Evolutionary conservation across 2,888 invertebrate genomes (phyloP).

Genomic region (Leucozona laternaria): DNA sequence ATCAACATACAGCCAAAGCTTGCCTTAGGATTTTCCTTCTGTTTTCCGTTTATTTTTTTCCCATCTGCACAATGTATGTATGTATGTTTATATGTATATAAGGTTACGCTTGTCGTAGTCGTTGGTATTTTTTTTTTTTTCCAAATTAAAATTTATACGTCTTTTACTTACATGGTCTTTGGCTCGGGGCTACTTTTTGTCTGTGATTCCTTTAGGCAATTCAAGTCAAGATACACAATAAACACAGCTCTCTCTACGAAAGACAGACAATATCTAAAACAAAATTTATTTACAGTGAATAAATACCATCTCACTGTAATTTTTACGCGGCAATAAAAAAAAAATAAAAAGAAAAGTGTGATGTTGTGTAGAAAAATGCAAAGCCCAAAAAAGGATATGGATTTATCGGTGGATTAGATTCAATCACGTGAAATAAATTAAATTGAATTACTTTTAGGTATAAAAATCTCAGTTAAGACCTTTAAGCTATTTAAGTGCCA

Average conservation of each 20-base stretch:
- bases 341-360: conserved; percentile 1
- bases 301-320: conserved; percentile 42
- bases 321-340: conserved; percentile 26
- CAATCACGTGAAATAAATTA: conserved; percentile 55
- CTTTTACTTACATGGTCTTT: conserved; percentile 60
- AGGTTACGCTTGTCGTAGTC: conserved; percentile 30
- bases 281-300: conserved; percentile 63
- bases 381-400: conserved; percentile 29
- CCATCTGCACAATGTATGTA: not conserved
- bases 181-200: conserved; percentile 65
- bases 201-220: conserved; percentile 39
- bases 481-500: not conserved
- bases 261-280: conserved; percentile 29
- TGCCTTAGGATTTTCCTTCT: conserved; percentile 57
- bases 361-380: conserved; percentile 9
- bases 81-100: not conserved
- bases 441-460: conserved; percentile 55
- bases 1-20: conserved; percentile 55
- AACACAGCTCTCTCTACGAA: conserved; percentile 8
- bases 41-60: conserved; percentile 33
- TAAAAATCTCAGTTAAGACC: not conserved
- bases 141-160: conserved; percentile 71
- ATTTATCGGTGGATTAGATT: conserved; percentile 63
- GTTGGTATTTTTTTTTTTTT: conserved; percentile 33
- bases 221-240: conserved; percentile 41